Evolutionary conservation across 2,888 invertebrate genomes (phyloP).

Genomic region (Druceiella hillmani): DNA sequence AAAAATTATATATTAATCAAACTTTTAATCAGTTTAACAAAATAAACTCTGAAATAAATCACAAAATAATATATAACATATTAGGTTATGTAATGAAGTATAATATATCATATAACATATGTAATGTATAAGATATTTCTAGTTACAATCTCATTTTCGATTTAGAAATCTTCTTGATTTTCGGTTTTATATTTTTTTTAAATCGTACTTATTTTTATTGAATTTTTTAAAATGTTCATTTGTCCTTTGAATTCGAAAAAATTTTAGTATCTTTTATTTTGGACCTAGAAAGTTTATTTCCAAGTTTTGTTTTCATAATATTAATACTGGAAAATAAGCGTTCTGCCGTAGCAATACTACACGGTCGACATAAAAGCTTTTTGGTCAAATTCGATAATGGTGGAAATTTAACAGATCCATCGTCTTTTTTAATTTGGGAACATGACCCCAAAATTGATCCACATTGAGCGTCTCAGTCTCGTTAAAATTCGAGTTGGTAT

Average conservation of each 20-base stretch:
- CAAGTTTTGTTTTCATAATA: constrained; percentile 2
- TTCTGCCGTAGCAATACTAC: constrained; percentile 4
- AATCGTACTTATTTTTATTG: constrained; percentile 4
- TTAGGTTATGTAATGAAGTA: no score
- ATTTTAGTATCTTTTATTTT: constrained; percentile 5
- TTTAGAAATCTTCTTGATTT: no score
- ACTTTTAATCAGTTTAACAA: no score
- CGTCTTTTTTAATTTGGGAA: constrained; percentile 3
- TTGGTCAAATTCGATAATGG: constrained; percentile 2
- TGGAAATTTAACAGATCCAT: background rate
- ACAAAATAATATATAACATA: no score
- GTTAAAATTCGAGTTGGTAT: no score
- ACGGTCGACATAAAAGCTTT: constrained; percentile 2
- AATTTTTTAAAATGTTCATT: background rate
- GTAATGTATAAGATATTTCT: no score
- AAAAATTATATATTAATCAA: no score
- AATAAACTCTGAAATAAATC: no score
- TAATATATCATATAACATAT: no score
- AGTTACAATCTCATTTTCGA: no score
- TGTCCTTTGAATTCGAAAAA: constrained; percentile 1
- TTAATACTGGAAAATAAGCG: constrained; percentile 4
- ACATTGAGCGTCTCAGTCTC: constrained; percentile 1
- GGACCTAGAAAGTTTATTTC: constrained; percentile 4
- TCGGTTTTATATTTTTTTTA: constrained; percentile 1
- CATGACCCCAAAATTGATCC: constrained; percentile 1